Conservation (phyloP, 2,113 vertebrate species). For the Danionella cerebrum region DNA sequence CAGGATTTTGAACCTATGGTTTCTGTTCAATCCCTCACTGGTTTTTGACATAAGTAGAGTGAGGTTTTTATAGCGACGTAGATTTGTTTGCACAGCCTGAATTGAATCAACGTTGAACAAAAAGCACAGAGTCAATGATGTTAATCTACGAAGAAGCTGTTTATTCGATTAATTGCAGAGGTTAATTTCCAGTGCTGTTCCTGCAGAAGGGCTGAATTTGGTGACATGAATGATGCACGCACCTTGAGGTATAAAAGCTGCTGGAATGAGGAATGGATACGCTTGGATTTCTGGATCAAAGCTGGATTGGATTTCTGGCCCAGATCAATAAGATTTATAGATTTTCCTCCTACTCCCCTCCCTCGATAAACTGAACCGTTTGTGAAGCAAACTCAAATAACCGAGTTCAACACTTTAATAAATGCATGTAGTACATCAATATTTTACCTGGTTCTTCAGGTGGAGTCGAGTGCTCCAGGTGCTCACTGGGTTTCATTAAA, state of each 20-base stretch:
- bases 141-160: not conserved
- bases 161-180: not conserved
- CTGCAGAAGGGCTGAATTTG: not conserved
- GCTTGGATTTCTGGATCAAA: not conserved
- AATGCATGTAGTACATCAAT: not conserved
- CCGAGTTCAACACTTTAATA: not conserved
- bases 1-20: no score
- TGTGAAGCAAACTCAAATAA: not conserved
- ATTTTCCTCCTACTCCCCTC: not conserved
- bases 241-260: not conserved
- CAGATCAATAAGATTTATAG: constrained; percentile 2
- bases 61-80: no score
- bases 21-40: no score
- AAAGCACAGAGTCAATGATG: not conserved
- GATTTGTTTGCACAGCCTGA: not conserved
- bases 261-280: not conserved
- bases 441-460: not conserved
- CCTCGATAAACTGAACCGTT: not conserved
- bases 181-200: not conserved
- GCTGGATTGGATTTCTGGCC: not conserved
- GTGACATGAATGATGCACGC: not conserved
- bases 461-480: not conserved
- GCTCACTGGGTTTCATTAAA: not conserved
- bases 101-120: not conserved
- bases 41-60: not conserved